These are phyloP conservation scores for Ylistrum balloti DNA, from an alignment of 1,140 invertebrate species.

Conservation along the genomic window DNA sequence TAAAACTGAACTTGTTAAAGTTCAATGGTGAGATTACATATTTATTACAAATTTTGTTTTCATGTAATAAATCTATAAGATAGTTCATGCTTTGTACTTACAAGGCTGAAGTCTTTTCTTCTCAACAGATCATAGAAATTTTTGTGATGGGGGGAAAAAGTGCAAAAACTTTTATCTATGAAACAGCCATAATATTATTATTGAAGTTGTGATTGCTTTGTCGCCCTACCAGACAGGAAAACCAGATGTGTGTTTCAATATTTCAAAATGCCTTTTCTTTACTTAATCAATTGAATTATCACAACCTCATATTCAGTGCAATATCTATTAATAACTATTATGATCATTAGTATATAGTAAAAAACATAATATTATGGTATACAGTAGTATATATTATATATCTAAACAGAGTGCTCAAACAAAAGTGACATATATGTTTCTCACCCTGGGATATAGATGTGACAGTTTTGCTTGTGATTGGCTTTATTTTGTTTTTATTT, in stretches of 20 bases:
- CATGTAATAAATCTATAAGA: not conserved
- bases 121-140: not conserved
- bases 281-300: not conserved
- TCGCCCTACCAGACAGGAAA: not conserved
- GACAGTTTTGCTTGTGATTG: not conserved
- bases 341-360: conserved; percentile 1
- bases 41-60: conserved; percentile 36
- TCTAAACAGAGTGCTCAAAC: not conserved
- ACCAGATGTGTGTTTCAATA: not conserved
- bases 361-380: conserved; percentile 5
- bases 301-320: conserved; percentile 22
- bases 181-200: not conserved
- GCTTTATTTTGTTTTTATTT: conserved; percentile 23
- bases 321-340: not conserved
- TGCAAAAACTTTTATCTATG: not conserved
- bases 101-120: not conserved
- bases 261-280: not conserved
- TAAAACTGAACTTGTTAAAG: not conserved
- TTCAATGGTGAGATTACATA: not conserved
- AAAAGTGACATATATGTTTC: not conserved
- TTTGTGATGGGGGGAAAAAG: not conserved
- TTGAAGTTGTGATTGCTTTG: not conserved
- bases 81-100: not conserved
- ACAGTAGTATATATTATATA: not conserved
- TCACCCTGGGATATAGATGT: not conserved